Conservation (phyloP, 2,797 vertebrate species). For the Hemibagrus guttatus region DNA sequence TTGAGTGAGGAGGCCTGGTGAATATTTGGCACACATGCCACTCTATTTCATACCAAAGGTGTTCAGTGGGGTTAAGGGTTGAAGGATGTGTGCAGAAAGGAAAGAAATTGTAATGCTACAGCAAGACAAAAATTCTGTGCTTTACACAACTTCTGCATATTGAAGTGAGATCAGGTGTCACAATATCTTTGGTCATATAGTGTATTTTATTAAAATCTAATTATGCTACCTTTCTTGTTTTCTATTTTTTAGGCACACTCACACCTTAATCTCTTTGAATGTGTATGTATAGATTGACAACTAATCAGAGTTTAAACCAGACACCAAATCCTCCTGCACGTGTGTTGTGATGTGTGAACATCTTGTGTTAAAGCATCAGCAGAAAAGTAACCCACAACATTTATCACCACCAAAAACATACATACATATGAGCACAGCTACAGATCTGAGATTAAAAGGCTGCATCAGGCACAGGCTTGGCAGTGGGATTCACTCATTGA, state of each 20-base stretch:
- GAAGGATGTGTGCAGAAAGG: not conserved
- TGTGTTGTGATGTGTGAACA: not conserved
- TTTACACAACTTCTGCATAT: no score
- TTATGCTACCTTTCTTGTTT: not conserved
- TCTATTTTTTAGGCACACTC: not conserved
- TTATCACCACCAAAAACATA: conserved; percentile 2
- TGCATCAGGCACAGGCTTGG: conserved; percentile 18
- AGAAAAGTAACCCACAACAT: not conserved
- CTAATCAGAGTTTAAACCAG: conserved; percentile 4
- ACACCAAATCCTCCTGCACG: not conserved
- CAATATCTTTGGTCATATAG: not conserved
- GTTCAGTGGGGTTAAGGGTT: not conserved
- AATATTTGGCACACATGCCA: no score
- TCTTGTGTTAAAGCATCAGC: not conserved
- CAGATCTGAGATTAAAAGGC: conserved; percentile 1
- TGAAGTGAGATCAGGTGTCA: no score
- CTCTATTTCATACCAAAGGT: not conserved
- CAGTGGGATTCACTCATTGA: conserved; percentile 20
- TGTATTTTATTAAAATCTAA: not conserved
- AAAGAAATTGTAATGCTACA: not conserved
- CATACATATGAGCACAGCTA: conserved; percentile 7
- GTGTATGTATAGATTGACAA: not conserved
- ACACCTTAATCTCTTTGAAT: not conserved
- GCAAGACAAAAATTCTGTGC: not conserved
- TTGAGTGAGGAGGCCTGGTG: not conserved